Percentiles rank a stretch among this genome's conserved stretches.
Conservation (phyloP, 2,888 invertebrate species). For the Dasypolia templi region DNA sequence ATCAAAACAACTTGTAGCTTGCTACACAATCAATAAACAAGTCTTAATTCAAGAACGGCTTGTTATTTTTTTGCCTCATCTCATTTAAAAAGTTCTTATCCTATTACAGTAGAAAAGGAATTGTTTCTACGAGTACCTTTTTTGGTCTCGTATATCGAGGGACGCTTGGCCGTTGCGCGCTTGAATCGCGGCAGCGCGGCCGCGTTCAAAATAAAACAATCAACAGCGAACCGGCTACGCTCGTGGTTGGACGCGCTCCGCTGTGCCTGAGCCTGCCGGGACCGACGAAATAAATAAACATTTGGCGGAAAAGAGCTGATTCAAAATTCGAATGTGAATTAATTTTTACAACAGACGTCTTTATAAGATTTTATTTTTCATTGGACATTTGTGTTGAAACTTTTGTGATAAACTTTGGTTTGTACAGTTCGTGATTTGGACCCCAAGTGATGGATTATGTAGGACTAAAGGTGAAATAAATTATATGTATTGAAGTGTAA, state of each 20-base stretch:
- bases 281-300: slow-evolving; percentile 71
- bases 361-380: neutral
- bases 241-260: slow-evolving; percentile 82
- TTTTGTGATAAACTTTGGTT: slow-evolving; percentile 36
- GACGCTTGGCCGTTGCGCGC: slow-evolving; percentile 71
- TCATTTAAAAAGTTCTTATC: slow-evolving; percentile 63
- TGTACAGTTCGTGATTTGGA: slow-evolving; percentile 69
- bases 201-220: slow-evolving; percentile 86
- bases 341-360: slow-evolving; percentile 3
- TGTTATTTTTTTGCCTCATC: slow-evolving; percentile 61
- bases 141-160: slow-evolving; percentile 71
- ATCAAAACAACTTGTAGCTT: slow-evolving; percentile 12
- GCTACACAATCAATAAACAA: slow-evolving; percentile 60
- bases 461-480: slow-evolving; percentile 70
- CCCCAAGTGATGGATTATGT: slow-evolving; percentile 74
- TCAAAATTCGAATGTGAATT: slow-evolving; percentile 53
- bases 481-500: slow-evolving; percentile 73
- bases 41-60: slow-evolving; percentile 53
- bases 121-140: slow-evolving; percentile 72
- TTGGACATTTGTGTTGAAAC: slow-evolving; percentile 22
- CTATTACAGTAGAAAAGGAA: slow-evolving; percentile 65
- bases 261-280: slow-evolving; percentile 62
- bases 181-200: slow-evolving; percentile 66
- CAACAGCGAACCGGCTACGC: slow-evolving; percentile 87
- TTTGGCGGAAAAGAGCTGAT: slow-evolving; percentile 82